phyloP scores from a whole-genome alignment of 2,113 vertebrate genomes.

The Phoenicopterus ruber region DNA sequence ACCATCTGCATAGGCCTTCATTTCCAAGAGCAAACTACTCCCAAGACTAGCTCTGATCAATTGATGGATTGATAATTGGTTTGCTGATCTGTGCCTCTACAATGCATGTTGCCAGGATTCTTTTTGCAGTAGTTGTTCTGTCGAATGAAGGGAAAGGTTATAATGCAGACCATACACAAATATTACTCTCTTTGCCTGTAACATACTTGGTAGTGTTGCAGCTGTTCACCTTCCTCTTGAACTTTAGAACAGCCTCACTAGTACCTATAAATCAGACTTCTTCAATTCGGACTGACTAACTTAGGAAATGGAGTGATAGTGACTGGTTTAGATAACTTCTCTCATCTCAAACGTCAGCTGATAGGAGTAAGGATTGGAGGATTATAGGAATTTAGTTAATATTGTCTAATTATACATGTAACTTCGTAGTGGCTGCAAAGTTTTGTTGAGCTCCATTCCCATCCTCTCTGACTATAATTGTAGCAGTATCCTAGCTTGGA shows the following conservation, averaged over 20 bases:
- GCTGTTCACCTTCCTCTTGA: slow-evolving; percentile 29
- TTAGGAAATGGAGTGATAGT: background rate
- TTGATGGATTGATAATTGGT: slow-evolving; percentile 49
- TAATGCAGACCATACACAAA: background rate
- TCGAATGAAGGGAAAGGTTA: background rate
- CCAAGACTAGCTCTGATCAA: slow-evolving; percentile 52
- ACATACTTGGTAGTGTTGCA: background rate
- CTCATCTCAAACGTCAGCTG: background rate
- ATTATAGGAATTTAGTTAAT: background rate
- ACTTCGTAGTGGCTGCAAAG: background rate
- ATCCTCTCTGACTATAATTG: background rate
- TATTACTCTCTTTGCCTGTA: background rate
- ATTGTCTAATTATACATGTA: background rate
- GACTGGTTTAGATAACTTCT: background rate
- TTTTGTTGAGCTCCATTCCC: background rate
- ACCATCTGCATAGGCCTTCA: slow-evolving; percentile 28
- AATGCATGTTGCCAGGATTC: background rate
- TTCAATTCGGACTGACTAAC: background rate
- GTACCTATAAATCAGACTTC: slow-evolving; percentile 6
- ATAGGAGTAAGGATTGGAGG: background rate
- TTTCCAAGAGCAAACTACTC: slow-evolving; percentile 54
- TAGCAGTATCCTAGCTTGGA: background rate
- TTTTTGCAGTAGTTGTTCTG: background rate
- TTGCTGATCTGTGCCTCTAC: slow-evolving; percentile 2
- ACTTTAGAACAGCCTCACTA: slow-evolving; percentile 25